Base-by-base conservation (phyloP, 1,140 invertebrate species). In the Cylas formicarius region DNA sequence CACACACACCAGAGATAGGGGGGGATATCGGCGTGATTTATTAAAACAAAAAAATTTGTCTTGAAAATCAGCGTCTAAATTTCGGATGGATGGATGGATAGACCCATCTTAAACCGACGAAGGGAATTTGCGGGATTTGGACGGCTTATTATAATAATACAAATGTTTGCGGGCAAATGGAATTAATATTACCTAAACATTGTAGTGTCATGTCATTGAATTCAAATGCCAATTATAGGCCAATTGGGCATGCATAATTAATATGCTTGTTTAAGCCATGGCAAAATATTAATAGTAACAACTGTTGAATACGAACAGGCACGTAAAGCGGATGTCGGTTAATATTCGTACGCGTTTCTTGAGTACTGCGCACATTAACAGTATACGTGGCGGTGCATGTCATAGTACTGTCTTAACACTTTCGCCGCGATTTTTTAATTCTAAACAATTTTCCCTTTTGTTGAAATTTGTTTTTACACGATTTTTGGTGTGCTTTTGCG, bases 231-330 rank as follows among this genome's bases (percentile, higher is more conserved):
- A 62, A 62, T 62, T 62, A 62, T 60, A 57, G 60, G 50, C 54
- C 58, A 62, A 60, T 62, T 62, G 60, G 48, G 53, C 57, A 60
- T 62, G 50, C 56, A 60, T 62, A 62, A 60, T 62, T 62, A 58
- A 62, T 60, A 58, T 52, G 48, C 31, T 41, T 47, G 56, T 58
- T 59, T 60, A 60, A 62, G 56, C 50, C 41, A 48, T 53, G 56
- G 45, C 60, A 58, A 55, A 62, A 56, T 62, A 62, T 62, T 58
- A 60, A 62, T 50, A 49, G 33, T 47, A 55, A 49, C 60, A 62
- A 60, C 57, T 62, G 60, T 60, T 62, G 60, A 52, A 58, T 51
- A 46, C 45, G 43, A 40, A 38, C 43, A 49, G 46, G 37, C 41
- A 41, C 36, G 45, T 35, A 44, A 16, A 6, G 31, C 20, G 29